Base-by-base conservation (phyloP, 2,888 invertebrate species). In the Calephelis perditalis region DNA sequence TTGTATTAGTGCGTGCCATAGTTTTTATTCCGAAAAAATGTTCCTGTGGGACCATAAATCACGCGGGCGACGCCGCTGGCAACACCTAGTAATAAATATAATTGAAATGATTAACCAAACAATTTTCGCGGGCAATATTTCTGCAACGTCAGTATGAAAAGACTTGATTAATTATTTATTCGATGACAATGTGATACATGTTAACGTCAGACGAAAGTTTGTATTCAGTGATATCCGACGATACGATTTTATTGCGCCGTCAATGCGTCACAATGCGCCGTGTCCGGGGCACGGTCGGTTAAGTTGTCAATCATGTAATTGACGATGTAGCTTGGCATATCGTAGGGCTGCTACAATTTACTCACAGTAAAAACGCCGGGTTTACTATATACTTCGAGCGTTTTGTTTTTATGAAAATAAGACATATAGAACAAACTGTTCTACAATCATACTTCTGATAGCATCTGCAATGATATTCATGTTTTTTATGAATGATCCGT, bases 231-330 rank as follows among this genome's bases (percentile, higher is more conserved):
- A 58, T 67, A 64, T 65, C 65, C 62, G 67, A 63, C 63, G 67
- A 67, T 64, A 67, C 61, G 62, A 68, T 70, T 68, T 68, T 67
- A 68, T 68, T 65, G 67, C 67, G 65, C 64, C 67, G 68, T 68
- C 70, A 67, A 63, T 67, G 67, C 67, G 64, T 64, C 64, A 66
- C 67, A 66, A 63, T 65, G 64, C 63, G 66, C 65, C 65, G 68
- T 68, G 68, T 70, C 67, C 69, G 65, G 69, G 67, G 71, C 66
- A 70, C 70, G 74, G 71, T 76, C 73, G 72, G 76, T 80, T 79
- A 81, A 80, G 79, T 81, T 81, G 82, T 81, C 81, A 82, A 81
- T 84, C 77, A 77, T 77, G 73, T 82, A 80, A 84, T 81, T 80
- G 82, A 74, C 77, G 75, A 76, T 77, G 77, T 74, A 77, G 77